phyloP scores from a whole-genome alignment of 2,888 invertebrate species.

The Drosophila atripex region DNA sequence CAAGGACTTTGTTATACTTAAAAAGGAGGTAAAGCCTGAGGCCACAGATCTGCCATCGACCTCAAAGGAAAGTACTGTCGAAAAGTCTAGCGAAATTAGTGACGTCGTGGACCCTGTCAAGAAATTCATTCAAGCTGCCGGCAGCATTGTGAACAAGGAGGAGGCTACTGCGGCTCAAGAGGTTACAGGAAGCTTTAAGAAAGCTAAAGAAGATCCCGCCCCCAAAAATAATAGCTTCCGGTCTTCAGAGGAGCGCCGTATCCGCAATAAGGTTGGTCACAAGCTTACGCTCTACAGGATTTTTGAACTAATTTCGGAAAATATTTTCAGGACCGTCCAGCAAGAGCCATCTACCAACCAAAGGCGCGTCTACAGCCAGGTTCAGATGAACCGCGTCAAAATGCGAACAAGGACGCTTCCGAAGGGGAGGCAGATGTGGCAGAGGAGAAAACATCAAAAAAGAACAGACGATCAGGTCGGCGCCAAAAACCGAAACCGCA shows the following conservation, averaged over 20 bases:
- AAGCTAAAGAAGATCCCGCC: slow-evolving; percentile 10
- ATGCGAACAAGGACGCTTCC: slow-evolving; percentile 32
- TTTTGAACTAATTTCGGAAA: neutral
- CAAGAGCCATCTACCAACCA: slow-evolving; percentile 95
- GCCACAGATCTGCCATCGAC: neutral
- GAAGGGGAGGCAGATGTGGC: slow-evolving; percentile 34
- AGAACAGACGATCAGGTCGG: slow-evolving; percentile 43
- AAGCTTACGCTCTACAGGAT: neutral
- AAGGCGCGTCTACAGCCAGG: slow-evolving; percentile 82
- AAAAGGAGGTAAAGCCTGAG: slow-evolving; percentile 48
- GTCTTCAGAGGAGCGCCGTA: slow-evolving; percentile 76
- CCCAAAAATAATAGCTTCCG: slow-evolving; percentile 46
- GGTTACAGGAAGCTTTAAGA: neutral
- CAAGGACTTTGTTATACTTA: slow-evolving; percentile 76
- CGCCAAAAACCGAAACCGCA: slow-evolving; percentile 54
- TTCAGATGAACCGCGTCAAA: slow-evolving; percentile 68
- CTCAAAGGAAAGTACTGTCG: neutral
- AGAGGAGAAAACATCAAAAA: slow-evolving; percentile 43
- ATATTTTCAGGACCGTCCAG: slow-evolving; percentile 90
- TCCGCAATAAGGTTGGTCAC: slow-evolving; percentile 80
- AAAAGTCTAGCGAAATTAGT: slow-evolving; percentile 17
- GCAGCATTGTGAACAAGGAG: slow-evolving; percentile 57
- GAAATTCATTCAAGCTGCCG: slow-evolving; percentile 68
- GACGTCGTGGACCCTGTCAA: slow-evolving; percentile 61
- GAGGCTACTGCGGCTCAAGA: slow-evolving; percentile 48